A percentile compares a stretch with the other conserved stretches of the same genome.
phyloP scores from a whole-genome alignment of 2,797 vertebrate genomes.

The Chelonia mydas region DNA sequence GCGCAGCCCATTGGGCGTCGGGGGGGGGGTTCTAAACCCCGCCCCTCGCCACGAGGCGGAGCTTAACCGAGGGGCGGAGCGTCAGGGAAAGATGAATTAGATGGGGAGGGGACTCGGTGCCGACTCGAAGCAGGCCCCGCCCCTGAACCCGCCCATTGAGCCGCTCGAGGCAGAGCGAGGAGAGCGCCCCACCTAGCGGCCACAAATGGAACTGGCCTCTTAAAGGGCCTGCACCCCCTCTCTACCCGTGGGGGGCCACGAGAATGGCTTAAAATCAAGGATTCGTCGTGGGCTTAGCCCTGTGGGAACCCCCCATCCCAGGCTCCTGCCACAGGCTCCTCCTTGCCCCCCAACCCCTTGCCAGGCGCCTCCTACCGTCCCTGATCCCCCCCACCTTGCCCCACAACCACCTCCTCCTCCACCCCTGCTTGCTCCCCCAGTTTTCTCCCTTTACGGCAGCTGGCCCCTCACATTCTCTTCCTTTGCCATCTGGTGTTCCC shows the following conservation, averaged over 20 bases:
- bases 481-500: too few relatives aligned
- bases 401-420: background rate
- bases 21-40: background rate
- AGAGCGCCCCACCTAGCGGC: constrained; percentile 78
- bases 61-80: background rate
- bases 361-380: background rate
- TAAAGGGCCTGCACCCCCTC: background rate
- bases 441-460: background rate
- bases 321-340: background rate
- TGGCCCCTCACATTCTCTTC: background rate
- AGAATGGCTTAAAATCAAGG: background rate
- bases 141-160: background rate
- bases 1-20: constrained; percentile 43
- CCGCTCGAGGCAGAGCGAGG: background rate
- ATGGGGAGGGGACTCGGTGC: background rate
- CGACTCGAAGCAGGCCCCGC: background rate
- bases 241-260: accelerated
- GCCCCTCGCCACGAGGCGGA: background rate
- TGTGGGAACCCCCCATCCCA: background rate
- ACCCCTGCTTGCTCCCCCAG: background rate
- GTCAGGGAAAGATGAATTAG: constrained; percentile 1
- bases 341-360: background rate
- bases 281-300: too few relatives aligned
- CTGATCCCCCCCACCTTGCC: background rate
- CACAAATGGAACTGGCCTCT: background rate